A percentile compares a stretch with the other conserved stretches of the same genome.
Evolutionary conservation across 1,140 invertebrate species (phyloP).

Genomic region (Platyscapa corneri): DNA sequence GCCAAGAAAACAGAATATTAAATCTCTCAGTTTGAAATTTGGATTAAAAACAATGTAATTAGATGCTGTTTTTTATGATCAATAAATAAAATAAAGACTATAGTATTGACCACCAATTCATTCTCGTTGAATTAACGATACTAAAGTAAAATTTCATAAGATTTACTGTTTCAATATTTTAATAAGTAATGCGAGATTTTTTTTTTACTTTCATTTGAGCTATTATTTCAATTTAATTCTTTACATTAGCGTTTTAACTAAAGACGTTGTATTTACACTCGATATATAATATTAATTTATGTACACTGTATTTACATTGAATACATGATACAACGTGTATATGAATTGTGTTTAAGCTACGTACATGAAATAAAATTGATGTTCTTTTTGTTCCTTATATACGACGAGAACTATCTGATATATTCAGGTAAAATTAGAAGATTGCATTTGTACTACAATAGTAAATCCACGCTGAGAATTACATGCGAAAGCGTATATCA

Average conservation of each 20-base stretch:
- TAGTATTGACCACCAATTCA: too few species aligned
- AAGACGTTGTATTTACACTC: not conserved
- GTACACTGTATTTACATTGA: not conserved
- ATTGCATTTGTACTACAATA: not conserved
- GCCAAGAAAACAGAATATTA: too few species aligned
- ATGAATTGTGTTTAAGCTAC: not conserved
- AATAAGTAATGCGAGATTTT: not conserved
- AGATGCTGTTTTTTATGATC: too few species aligned
- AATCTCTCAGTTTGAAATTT: too few species aligned
- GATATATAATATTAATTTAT: not conserved
- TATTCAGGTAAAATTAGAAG: not conserved
- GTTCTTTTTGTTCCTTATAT: not conserved
- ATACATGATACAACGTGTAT: not conserved
- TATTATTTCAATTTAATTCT: not conserved
- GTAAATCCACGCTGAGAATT: not conserved
- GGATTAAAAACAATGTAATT: too few species aligned
- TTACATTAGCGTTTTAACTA: not conserved
- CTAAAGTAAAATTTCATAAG: too few species aligned
- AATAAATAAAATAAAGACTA: too few species aligned
- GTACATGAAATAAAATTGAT: too few species aligned
- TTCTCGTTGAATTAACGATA: too few species aligned
- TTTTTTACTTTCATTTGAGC: not conserved
- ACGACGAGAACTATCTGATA: too few species aligned
- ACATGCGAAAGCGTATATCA: not conserved
- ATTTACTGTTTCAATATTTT: too few species aligned